Evolutionary conservation across 2,888 invertebrate species (phyloP).

Genomic region (Chorisops tibialis): DNA sequence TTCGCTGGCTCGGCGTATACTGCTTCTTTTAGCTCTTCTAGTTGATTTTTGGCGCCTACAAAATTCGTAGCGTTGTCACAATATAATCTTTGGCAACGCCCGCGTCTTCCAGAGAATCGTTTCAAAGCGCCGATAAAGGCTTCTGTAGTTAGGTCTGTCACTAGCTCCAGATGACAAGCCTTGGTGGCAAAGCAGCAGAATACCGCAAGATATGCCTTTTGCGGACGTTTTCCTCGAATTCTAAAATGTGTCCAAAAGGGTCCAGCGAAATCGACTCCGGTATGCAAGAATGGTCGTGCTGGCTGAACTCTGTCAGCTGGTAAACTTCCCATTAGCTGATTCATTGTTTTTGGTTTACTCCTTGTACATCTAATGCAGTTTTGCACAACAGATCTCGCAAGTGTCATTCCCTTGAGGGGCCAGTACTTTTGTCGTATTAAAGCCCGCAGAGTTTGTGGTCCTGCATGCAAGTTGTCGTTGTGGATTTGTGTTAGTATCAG

Average conservation of each 20-base stretch:
- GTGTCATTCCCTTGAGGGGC: conserved; percentile 33
- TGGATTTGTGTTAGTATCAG: conserved; percentile 16
- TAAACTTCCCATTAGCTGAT: conserved; percentile 38
- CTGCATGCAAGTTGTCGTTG: conserved; percentile 20
- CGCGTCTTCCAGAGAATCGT: conserved; percentile 28
- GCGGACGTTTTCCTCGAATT: conserved; percentile 15
- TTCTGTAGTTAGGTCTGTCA: conserved; percentile 29
- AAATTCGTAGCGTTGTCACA: conserved; percentile 29
- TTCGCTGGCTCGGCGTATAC: too few relatives aligned
- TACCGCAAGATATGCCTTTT: conserved; percentile 30
- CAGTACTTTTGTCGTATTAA: conserved; percentile 35
- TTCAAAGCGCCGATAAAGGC: conserved; percentile 32
- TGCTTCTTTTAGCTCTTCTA: too few relatives aligned
- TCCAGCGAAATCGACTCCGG: conserved; percentile 28
- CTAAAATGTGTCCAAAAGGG: conserved; percentile 22
- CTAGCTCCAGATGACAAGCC: conserved; percentile 30
- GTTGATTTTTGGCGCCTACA: conserved; percentile 25
- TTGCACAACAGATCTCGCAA: conserved; percentile 28
- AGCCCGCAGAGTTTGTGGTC: conserved; percentile 22
- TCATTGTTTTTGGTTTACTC: conserved; percentile 24
- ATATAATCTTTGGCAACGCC: conserved; percentile 19
- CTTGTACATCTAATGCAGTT: conserved; percentile 33
- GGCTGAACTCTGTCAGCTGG: conserved; percentile 30
- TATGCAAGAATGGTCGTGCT: conserved; percentile 25
- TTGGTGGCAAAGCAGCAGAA: conserved; percentile 32